Conservation (phyloP, 1,140 invertebrate species). For the Brachionus rubens region DNA sequence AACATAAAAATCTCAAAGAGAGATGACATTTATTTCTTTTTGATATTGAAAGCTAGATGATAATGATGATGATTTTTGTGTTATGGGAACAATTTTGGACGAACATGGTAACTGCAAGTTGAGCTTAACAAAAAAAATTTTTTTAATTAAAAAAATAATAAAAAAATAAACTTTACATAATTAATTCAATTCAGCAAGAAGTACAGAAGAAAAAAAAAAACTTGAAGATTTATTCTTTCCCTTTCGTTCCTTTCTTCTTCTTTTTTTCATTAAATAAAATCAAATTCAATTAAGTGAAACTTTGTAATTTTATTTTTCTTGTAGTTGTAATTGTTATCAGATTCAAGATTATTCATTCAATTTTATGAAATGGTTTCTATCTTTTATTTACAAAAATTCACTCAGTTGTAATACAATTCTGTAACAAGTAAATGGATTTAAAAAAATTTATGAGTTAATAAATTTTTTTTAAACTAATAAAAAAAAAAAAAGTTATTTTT, state of each 20-base stretch:
- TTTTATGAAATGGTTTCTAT: neutral
- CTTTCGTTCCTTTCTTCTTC: neutral
- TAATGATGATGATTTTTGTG: neutral
- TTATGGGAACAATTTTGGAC: neutral
- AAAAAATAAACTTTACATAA: slow-evolving; percentile 39
- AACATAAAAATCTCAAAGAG: no score
- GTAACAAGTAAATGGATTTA: neutral
- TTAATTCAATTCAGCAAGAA: slow-evolving; percentile 40
- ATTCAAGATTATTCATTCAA: neutral
- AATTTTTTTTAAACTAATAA: no score
- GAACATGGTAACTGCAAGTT: neutral
- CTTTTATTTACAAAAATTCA: neutral
- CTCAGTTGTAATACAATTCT: slow-evolving; percentile 4
- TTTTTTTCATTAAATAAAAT: slow-evolving; percentile 30
- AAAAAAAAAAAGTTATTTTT: no score
- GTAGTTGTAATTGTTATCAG: slow-evolving; percentile 10
- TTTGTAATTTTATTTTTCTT: slow-evolving; percentile 8
- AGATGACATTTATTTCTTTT: neutral
- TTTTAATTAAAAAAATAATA: slow-evolving; percentile 26
- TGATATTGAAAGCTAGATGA: neutral
- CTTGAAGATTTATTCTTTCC: neutral
- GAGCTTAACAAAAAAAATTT: neutral
- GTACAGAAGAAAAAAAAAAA: slow-evolving; percentile 6
- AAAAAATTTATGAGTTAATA: no score
- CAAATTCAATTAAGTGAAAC: slow-evolving; percentile 40